Percentiles rank a stretch among this genome's conserved stretches.
Conservation (phyloP, 2,797 vertebrate species). For the Channa striata region DNA sequence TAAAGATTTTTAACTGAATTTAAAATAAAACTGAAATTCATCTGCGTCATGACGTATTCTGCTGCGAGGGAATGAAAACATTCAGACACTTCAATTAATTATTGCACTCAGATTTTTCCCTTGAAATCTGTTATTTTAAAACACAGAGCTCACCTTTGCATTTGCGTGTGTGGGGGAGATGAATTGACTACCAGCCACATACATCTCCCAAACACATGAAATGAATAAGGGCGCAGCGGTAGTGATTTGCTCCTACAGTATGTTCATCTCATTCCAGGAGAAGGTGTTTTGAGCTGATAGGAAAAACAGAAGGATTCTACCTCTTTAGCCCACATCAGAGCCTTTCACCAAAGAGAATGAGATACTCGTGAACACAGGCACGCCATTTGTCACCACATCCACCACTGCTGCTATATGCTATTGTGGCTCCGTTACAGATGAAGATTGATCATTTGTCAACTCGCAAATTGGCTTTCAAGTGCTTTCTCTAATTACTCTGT, state of each 20-base stretch:
- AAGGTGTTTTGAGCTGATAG: constrained; percentile 57
- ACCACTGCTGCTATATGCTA: constrained; percentile 63
- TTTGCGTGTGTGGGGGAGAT: constrained; percentile 25
- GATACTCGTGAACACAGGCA: constrained; percentile 46
- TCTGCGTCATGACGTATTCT: constrained; percentile 43
- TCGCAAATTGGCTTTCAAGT: constrained; percentile 83
- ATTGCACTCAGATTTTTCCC: neutral
- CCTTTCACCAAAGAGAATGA: constrained; percentile 49
- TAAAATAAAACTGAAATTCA: constrained; percentile 62
- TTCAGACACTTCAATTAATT: constrained; percentile 12
- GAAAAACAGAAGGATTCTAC: constrained; percentile 35
- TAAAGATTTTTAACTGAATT: constrained; percentile 71
- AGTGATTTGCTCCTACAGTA: constrained; percentile 23
- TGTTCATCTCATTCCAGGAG: constrained; percentile 28
- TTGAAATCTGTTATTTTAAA: constrained; percentile 26
- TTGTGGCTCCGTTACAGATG: constrained; percentile 73
- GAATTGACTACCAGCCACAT: constrained; percentile 38
- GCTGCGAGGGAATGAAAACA: constrained; percentile 38
- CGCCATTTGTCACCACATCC: constrained; percentile 72
- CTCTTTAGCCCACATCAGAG: constrained; percentile 26
- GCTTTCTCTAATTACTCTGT: constrained; percentile 82
- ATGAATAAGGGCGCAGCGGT: constrained; percentile 17
- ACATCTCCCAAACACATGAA: constrained; percentile 31
- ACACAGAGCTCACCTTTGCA: constrained; percentile 33
- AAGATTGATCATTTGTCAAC: constrained; percentile 85